Percentiles rank a stretch among this genome's conserved stretches.
These are phyloP conservation scores for Eumerus sabulonum DNA, from an alignment of 2,888 invertebrate genomes.

Conservation along the genomic window DNA sequence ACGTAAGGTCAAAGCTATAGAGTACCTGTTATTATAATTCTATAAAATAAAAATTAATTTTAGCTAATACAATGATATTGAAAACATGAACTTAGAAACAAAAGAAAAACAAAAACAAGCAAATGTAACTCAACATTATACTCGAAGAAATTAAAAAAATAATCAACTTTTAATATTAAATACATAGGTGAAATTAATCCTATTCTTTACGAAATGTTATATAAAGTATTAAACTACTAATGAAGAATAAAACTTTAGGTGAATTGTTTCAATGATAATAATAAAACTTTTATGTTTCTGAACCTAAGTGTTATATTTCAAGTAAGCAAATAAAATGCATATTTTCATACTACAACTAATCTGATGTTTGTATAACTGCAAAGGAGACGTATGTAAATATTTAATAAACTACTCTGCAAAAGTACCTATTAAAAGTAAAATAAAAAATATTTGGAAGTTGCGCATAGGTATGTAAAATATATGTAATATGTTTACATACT, in stretches of 20 bases:
- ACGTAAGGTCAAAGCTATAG: slow-evolving; percentile 79
- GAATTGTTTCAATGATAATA: slow-evolving; percentile 66
- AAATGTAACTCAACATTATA: too few relatives aligned
- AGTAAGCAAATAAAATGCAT: slow-evolving; percentile 32
- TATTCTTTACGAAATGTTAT: slow-evolving; percentile 53
- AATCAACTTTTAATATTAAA: slow-evolving; percentile 36
- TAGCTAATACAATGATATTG: slow-evolving; percentile 32
- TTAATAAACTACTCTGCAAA: slow-evolving; percentile 59
- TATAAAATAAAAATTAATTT: slow-evolving; percentile 70
- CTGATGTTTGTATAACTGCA: slow-evolving; percentile 51
- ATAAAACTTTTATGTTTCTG: slow-evolving; percentile 21
- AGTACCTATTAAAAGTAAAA: slow-evolving; percentile 56
- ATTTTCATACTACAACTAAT: slow-evolving; percentile 66
- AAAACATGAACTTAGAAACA: slow-evolving; percentile 6
- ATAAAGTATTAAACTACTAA: slow-evolving; percentile 33
- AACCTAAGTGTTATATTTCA: slow-evolving; percentile 53
- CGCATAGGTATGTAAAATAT: slow-evolving; percentile 30
- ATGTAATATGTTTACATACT: too few relatives aligned
- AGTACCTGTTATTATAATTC: slow-evolving; percentile 77
- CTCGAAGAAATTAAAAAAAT: not conserved
- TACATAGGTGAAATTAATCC: slow-evolving; percentile 56
- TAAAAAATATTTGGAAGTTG: slow-evolving; percentile 16
- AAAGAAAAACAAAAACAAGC: not conserved
- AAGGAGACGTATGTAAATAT: slow-evolving; percentile 52
- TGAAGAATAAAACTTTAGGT: slow-evolving; percentile 48